Percentiles rank a stretch among this genome's conserved stretches.
phyloP scores from a whole-genome alignment of 1,140 invertebrate species.

The Lamellibrachia luymesi region DNA sequence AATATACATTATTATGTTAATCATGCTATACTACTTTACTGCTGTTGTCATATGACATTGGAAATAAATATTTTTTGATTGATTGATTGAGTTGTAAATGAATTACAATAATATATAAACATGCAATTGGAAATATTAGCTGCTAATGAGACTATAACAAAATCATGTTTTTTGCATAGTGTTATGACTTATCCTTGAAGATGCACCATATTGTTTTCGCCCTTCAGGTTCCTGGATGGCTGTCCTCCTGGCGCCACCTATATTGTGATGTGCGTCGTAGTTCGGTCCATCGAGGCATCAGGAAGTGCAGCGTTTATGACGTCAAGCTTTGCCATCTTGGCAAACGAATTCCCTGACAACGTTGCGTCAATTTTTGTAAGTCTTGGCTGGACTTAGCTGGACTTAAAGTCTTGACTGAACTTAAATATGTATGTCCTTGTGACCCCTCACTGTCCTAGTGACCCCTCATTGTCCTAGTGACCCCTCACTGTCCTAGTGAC shows the following conservation, averaged over 20 bases:
- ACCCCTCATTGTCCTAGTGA: too few relatives aligned
- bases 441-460: too few relatives aligned
- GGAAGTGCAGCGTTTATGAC: constrained; percentile 90
- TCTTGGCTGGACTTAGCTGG: constrained; percentile 28
- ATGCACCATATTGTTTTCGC: not conserved
- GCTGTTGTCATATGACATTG: too few relatives aligned
- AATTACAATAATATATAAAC: too few relatives aligned
- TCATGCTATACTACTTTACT: too few relatives aligned
- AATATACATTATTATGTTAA: too few relatives aligned
- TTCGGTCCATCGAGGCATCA: constrained; percentile 86
- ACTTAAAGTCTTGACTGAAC: not conserved
- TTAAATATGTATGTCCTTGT: too few relatives aligned
- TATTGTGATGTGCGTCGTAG: constrained; percentile 80
- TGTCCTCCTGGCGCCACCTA: constrained; percentile 79
- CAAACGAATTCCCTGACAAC: constrained; percentile 87
- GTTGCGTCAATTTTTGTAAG: constrained; percentile 85
- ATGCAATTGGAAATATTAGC: too few relatives aligned
- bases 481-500: too few relatives aligned
- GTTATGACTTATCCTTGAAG: not conserved
- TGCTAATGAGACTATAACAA: too few relatives aligned
- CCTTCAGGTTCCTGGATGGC: constrained; percentile 62
- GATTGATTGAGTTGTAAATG: too few relatives aligned
- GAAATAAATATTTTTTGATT: too few relatives aligned
- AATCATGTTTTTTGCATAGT: not conserved
- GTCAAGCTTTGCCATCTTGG: constrained; percentile 87